Conservation (phyloP, 1,140 invertebrate species). For the Sinonovacula constricta region DNA sequence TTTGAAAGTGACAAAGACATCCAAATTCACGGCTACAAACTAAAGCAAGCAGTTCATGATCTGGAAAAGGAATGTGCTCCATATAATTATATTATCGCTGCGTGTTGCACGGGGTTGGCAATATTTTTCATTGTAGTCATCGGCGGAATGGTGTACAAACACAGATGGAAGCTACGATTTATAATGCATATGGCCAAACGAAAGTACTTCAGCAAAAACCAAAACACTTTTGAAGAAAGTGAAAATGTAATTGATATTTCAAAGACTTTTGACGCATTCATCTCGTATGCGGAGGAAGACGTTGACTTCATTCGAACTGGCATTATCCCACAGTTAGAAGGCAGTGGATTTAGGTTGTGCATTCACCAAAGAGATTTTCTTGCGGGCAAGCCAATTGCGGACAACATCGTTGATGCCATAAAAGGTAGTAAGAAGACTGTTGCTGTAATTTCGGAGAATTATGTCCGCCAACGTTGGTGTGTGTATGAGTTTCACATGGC, state of each 20-base stretch:
- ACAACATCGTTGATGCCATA: neutral
- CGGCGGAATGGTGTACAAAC: neutral
- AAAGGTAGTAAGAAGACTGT: neutral
- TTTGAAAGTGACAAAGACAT: neutral
- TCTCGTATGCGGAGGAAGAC: neutral
- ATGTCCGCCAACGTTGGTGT: neutral
- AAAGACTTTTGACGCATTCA: neutral
- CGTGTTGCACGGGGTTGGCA: neutral
- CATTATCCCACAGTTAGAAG: neutral
- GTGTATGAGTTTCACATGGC: constrained; percentile 1
- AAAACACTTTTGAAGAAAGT: neutral
- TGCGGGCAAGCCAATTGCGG: neutral
- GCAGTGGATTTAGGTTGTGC: neutral
- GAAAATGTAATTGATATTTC: too few relatives aligned
- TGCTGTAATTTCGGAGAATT: neutral
- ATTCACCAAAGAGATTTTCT: constrained; percentile 4
- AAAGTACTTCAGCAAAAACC: neutral
- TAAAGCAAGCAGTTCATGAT: neutral
- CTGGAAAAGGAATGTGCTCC: too few relatives aligned
- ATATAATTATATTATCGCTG: neutral
- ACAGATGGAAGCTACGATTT: neutral
- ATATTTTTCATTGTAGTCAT: neutral
- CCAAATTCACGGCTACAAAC: neutral
- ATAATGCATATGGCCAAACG: neutral
- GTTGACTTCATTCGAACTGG: neutral